A percentile compares a stretch with the other conserved stretches of the same genome.
Evolutionary conservation across 2,888 invertebrate genomes (phyloP).

Genomic region (Acanthosepion esculentum): DNA sequence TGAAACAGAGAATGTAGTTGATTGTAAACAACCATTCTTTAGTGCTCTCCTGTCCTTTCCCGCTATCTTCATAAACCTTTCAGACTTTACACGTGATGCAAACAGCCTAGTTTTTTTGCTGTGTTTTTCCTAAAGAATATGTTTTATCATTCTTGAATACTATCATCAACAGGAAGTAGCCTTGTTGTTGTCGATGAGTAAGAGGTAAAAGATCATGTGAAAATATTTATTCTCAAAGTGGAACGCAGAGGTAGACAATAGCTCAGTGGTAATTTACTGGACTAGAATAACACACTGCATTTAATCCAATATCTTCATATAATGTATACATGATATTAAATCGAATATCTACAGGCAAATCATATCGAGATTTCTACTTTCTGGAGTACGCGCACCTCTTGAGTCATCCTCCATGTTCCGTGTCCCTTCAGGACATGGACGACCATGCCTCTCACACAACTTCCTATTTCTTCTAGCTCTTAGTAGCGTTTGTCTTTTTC

Average conservation of each 20-base stretch:
- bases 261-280: not conserved
- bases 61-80: not conserved
- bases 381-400: too few species aligned
- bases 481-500: too few species aligned
- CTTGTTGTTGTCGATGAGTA: not conserved
- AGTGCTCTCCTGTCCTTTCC: not conserved
- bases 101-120: not conserved
- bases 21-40: not conserved
- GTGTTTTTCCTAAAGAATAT: not conserved
- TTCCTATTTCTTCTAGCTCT: too few species aligned
- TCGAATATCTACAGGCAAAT: too few species aligned
- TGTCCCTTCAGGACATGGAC: too few species aligned
- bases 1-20: not conserved
- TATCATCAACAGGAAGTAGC: not conserved
- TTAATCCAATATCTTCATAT: not conserved
- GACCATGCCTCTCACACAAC: too few species aligned
- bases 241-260: not conserved
- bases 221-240: not conserved
- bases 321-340: too few species aligned
- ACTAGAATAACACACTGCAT: not conserved
- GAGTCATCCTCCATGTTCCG: too few species aligned
- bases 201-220: not conserved
- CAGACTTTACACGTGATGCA: not conserved
- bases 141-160: not conserved
- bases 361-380: too few species aligned